These are phyloP conservation scores for Sebastes miniatus DNA, from an alignment of 2,797 vertebrate genomes.

Conservation along the genomic window DNA sequence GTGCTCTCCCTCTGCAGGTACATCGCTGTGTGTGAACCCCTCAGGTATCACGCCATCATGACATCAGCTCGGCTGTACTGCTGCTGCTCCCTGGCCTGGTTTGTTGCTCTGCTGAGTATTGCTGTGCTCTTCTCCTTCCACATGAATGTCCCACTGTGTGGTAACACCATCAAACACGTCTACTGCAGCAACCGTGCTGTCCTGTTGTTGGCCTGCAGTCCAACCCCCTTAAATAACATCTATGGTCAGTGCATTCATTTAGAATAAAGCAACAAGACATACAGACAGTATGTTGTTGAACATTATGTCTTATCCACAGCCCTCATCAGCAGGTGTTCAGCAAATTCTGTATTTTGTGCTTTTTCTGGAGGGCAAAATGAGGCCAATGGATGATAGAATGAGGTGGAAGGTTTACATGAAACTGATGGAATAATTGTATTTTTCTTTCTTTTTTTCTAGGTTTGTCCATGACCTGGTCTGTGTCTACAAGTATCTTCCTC, in stretches of 20 bases:
- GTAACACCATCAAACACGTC: constrained; percentile 46
- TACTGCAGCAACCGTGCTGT: constrained; percentile 68
- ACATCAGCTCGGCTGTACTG: constrained; percentile 43
- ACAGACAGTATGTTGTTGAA: neutral
- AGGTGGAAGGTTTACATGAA: neutral
- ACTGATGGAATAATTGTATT: no score
- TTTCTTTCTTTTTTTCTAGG: no score
- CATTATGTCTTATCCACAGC: neutral
- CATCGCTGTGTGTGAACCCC: constrained; percentile 65
- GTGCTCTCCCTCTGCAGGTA: constrained; percentile 46
- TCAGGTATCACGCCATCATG: constrained; percentile 68
- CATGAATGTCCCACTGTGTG: constrained; percentile 44
- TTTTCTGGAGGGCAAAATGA: no score
- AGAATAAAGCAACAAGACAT: neutral
- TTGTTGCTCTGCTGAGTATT: constrained; percentile 31
- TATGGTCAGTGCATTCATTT: constrained; percentile 43
- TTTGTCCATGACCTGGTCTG: constrained; percentile 39
- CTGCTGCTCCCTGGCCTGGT: constrained; percentile 58
- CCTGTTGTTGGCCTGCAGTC: constrained; percentile 51
- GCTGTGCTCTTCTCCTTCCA: constrained; percentile 57
- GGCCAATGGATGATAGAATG: neutral
- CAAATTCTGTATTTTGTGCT: no score
- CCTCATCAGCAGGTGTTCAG: neutral
- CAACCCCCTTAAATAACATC: constrained; percentile 46
- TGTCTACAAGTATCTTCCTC: constrained; percentile 53